Percentiles rank a stretch among this genome's conserved stretches.
Evolutionary conservation across 2,888 invertebrate genomes (phyloP).

Genomic region (Plagodis dolabraria): DNA sequence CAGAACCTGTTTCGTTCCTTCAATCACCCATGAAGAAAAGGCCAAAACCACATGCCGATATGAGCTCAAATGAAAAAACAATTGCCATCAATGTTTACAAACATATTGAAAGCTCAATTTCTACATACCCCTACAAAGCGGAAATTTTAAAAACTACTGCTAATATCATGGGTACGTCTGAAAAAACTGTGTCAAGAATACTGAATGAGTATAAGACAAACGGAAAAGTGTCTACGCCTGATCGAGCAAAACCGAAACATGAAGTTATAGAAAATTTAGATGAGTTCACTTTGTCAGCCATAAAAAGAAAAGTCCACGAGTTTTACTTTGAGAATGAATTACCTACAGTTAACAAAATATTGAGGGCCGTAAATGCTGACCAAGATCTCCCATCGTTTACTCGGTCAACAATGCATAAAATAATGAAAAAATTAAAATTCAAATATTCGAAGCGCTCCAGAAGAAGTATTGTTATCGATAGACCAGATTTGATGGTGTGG

Average conservation of each 20-base stretch:
- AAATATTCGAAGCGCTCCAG: slow-evolving; percentile 1
- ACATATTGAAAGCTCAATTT: not conserved
- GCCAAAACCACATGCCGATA: not conserved
- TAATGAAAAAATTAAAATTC: not conserved
- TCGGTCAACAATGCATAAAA: not conserved
- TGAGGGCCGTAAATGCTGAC: not conserved
- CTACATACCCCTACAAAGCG: not conserved
- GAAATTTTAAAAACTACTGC: not conserved
- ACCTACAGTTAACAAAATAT: not conserved
- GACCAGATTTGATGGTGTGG: not conserved
- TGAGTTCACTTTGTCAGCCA: not conserved
- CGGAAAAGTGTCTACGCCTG: not conserved
- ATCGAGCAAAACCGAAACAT: not conserved
- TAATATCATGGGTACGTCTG: not conserved
- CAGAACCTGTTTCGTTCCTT: too few relatives aligned
- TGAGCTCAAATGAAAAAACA: not conserved
- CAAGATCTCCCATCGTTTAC: not conserved
- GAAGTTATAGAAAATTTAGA: not conserved
- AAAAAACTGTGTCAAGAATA: not conserved
- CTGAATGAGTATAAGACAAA: not conserved
- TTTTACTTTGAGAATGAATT: not conserved
- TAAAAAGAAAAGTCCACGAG: slow-evolving; percentile 1
- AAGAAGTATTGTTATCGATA: not conserved
- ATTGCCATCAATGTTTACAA: not conserved
- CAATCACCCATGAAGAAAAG: too few relatives aligned